Conservation (phyloP, 2,113 vertebrate genomes). For the Addax nasomaculatus region DNA sequence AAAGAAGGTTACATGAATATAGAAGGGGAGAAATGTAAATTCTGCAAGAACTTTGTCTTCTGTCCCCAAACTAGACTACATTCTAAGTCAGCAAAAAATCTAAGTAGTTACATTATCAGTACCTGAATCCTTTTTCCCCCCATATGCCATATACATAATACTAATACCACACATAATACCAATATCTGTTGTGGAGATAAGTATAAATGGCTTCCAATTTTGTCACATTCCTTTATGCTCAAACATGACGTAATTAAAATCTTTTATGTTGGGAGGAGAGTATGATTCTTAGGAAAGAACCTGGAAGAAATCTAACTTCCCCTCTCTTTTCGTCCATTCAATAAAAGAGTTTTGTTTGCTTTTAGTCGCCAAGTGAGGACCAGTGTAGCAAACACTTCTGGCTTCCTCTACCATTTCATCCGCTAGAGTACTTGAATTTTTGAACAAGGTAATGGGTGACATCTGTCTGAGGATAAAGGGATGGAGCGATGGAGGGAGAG, state of each 20-base stretch:
- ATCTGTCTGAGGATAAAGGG: constrained; percentile 43
- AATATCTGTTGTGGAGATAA: background rate
- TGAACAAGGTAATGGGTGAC: constrained; percentile 66
- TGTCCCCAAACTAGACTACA: constrained; percentile 90
- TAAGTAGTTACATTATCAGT: constrained; percentile 79
- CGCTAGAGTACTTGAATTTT: background rate
- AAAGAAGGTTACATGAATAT: constrained; percentile 91
- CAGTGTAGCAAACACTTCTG: background rate
- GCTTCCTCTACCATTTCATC: background rate
- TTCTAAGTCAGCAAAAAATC: constrained; percentile 87
- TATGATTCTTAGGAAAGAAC: background rate
- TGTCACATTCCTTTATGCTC: background rate
- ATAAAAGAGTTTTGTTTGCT: background rate
- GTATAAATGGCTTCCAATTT: background rate
- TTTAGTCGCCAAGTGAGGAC: background rate
- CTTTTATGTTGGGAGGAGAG: background rate
- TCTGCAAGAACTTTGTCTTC: constrained; percentile 90
- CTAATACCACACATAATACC: background rate
- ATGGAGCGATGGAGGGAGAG: background rate
- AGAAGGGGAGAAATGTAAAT: constrained; percentile 94
- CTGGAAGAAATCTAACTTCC: background rate
- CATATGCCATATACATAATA: background rate
- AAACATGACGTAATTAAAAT: background rate
- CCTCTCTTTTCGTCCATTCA: background rate
- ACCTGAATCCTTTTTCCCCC: constrained; percentile 30